phyloP scores from a whole-genome alignment of 2,113 vertebrate genomes.

The Sclerurus mexicanus region DNA sequence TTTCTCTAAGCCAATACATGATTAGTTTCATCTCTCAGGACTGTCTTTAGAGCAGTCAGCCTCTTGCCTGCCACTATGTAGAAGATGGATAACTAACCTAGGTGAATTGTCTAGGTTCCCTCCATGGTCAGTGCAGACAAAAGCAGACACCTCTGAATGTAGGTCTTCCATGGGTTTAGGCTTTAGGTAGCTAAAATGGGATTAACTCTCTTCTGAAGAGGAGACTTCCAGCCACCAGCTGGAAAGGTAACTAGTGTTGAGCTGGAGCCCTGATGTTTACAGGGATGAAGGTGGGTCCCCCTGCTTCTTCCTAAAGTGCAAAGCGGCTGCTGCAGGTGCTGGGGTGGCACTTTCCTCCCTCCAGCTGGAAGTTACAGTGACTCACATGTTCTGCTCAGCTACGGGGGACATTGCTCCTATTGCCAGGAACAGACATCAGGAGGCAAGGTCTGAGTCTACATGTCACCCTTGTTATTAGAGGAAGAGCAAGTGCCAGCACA shows the following conservation, averaged over 20 bases:
- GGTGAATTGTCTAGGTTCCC: neutral
- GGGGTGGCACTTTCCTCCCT: neutral
- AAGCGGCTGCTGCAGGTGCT: neutral
- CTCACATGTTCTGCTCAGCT: neutral
- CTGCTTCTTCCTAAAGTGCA: neutral
- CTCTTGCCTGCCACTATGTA: neutral
- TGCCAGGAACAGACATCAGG: neutral
- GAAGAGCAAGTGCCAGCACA: neutral
- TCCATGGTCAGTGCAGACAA: neutral
- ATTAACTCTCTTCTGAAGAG: neutral
- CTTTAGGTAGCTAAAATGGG: neutral
- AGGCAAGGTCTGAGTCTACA: neutral
- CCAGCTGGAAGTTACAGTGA: neutral
- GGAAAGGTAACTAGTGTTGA: neutral
- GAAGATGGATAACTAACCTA: neutral
- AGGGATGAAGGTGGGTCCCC: neutral
- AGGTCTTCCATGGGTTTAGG: neutral
- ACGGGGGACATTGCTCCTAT: neutral
- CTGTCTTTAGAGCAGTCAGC: neutral
- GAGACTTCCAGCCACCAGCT: neutral
- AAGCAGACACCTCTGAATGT: neutral
- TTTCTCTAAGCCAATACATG: neutral
- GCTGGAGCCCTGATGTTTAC: neutral
- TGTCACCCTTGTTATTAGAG: neutral
- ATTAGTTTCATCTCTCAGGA: neutral